A percentile compares a stretch with the other conserved stretches of the same genome.
Evolutionary conservation across 1,140 invertebrate genomes (phyloP).

Genomic region (Anadara kagoshimensis): DNA sequence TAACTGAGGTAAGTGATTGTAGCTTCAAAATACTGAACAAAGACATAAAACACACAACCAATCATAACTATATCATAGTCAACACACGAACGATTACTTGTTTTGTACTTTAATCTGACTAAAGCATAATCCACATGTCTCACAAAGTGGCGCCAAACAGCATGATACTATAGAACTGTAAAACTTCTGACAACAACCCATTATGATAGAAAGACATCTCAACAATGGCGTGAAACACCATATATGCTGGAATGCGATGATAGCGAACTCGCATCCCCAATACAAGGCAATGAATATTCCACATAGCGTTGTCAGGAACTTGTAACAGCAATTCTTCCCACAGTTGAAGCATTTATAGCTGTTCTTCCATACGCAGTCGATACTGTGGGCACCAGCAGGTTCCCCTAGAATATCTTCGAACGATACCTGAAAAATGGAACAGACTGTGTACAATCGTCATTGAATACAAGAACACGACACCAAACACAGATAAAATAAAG

Average conservation of each 20-base stretch:
- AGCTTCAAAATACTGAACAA: background rate
- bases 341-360: constrained; percentile 81
- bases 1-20: too few species aligned
- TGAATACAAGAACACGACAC: too few species aligned
- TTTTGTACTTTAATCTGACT: constrained; percentile 78
- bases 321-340: constrained; percentile 83
- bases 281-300: constrained; percentile 81
- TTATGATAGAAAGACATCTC: constrained; percentile 75
- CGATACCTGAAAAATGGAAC: constrained; percentile 44
- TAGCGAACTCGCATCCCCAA: constrained; percentile 83
- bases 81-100: background rate
- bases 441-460: too few species aligned
- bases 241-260: constrained; percentile 78
- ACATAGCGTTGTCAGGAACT: constrained; percentile 80
- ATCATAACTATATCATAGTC: background rate
- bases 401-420: constrained; percentile 87
- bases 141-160: constrained; percentile 78
- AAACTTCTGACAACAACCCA: constrained; percentile 78
- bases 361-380: constrained; percentile 84
- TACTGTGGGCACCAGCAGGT: constrained; percentile 82
- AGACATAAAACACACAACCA: background rate
- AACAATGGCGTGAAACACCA: constrained; percentile 71
- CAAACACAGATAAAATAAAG: too few species aligned
- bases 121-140: constrained; percentile 80
- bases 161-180: constrained; percentile 78